Evolutionary conservation across 2,888 invertebrate species (phyloP), one percentile per base, ranked within the genome.

Genomic region (Steinernema hermaphroditum): DNA sequence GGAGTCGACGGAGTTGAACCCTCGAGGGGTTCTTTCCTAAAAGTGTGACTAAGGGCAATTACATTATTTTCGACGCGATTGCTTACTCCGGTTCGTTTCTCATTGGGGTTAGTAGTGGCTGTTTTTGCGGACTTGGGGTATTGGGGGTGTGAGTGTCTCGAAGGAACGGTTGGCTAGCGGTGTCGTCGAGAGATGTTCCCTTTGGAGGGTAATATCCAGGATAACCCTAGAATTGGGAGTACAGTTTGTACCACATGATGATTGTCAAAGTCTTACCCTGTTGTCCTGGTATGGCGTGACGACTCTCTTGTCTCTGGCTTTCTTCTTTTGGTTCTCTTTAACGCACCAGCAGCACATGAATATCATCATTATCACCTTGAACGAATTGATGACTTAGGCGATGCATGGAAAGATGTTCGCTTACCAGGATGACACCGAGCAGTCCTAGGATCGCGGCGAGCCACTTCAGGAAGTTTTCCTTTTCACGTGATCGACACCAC

Each of bases 401-500:
- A 14, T 16, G 22, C 12, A 16, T 46, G 4, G 16, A 16, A 46
- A 19, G n/a, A 46, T 6, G 16, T 19, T 16, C 22, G 16, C 75
- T 57, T 22, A 76, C 76, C 57, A 79, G 75, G 69, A 82, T 75
- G 19, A 77, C 57, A 44, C 75, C 79, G 19, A 81, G 49, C 19
- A 77, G 57, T 29, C 77, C 81, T 24, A 80, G 72, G 41, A 85
- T 81, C 54, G 81, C 82, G n/a, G 83, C 77, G 57, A 85, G 70
- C 86, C 86, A 85, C 43, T 81, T 85, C 74, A 85, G 74, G 78
- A 82, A 83, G 70, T 83, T 85, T 70, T 85, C 86, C 78, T 82
- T 82, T 73, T 85, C 84, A 27, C 85, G 76, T 8, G 84, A 82
- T 71, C 85, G 72, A 70, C 85, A 85, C 85, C 85, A 85, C 57